These are phyloP conservation scores for Hipposideros larvatus DNA, from an alignment of 2,797 vertebrate genomes.

Conservation along the genomic window DNA sequence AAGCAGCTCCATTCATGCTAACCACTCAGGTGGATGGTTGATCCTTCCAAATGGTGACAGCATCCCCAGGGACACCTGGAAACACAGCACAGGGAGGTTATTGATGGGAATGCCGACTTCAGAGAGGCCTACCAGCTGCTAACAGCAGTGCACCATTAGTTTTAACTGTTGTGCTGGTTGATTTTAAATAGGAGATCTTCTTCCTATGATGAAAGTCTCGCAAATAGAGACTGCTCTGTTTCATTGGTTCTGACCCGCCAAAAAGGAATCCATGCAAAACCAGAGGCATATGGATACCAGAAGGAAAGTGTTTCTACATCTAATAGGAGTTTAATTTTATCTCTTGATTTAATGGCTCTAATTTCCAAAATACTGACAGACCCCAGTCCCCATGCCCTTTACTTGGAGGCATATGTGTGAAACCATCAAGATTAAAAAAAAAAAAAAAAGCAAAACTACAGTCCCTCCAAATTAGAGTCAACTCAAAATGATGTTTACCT, in stretches of 20 bases:
- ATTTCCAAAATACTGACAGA: constrained; percentile 57
- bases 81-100: background rate
- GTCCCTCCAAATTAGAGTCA: background rate
- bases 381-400: background rate
- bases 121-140: background rate
- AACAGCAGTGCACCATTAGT: constrained; percentile 25
- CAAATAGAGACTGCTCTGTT: background rate
- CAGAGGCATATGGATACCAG: background rate
- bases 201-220: background rate
- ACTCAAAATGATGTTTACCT: background rate
- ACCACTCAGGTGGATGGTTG: background rate
- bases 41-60: constrained; percentile 34
- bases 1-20: background rate
- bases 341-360: constrained; percentile 6
- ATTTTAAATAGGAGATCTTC: constrained; percentile 42
- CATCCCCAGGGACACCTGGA: background rate
- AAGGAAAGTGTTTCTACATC: background rate
- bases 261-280: background rate
- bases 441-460: background rate
- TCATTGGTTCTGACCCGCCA: background rate
- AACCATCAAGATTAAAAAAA: background rate
- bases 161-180: background rate
- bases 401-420: background rate
- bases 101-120: background rate
- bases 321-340: constrained; percentile 42